A percentile compares a stretch with the other conserved stretches of the same genome.
Evolutionary conservation across 2,888 invertebrate genomes (phyloP).

Genomic region (Drosophila tanythrix): DNA sequence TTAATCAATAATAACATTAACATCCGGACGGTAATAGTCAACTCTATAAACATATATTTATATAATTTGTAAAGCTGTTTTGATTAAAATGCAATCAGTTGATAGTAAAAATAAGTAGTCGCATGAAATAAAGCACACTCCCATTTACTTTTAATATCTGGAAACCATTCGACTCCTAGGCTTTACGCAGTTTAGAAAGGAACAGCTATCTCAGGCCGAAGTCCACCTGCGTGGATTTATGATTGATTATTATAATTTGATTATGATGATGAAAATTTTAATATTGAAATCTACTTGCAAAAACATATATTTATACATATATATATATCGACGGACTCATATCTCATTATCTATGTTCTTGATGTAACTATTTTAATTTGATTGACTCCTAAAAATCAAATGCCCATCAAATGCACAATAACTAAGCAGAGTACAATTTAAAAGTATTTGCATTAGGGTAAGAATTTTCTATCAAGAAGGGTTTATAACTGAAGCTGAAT

Average conservation of each 20-base stretch:
- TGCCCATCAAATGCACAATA: background rate
- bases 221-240: background rate
- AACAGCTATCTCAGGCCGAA: background rate
- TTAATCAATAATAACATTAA: background rate
- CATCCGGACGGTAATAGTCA: background rate
- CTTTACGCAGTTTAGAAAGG: background rate
- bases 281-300: background rate
- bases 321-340: too few species aligned
- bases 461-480: background rate
- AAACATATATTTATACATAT: too few species aligned
- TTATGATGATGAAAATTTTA: background rate
- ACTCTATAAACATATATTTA: background rate
- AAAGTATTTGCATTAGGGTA: constrained; percentile 1
- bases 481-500: constrained; percentile 21
- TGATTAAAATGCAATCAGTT: background rate
- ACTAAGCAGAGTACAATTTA: background rate
- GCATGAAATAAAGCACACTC: background rate
- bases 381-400: background rate
- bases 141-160: too few species aligned
- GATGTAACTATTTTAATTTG: background rate
- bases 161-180: background rate
- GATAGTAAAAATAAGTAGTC: too few species aligned
- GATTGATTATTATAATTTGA: background rate
- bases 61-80: background rate
- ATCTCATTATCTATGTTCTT: background rate